Evolutionary conservation across 2,113 vertebrate species (phyloP), one percentile per base, ranked within the genome.

Genomic region (Hemiprocne comata): DNA sequence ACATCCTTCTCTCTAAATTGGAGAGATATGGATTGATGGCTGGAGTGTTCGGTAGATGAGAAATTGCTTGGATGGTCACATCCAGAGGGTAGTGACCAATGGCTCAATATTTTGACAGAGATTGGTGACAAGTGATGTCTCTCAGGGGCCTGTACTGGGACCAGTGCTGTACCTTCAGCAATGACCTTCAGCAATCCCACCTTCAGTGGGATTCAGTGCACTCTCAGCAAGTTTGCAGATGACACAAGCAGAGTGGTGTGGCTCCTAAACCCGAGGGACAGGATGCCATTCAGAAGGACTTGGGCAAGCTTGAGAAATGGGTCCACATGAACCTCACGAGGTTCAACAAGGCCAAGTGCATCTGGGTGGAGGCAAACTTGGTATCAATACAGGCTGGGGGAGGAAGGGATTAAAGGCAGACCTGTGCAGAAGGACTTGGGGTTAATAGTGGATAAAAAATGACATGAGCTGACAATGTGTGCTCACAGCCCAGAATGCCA

Each of bases 221-320:
- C 29, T 21, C 24, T 54, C 36, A 42, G 48, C 38, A 54, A 50
- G 16, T 61, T 25, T 61, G 26, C 57, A 24, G 57, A 61, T 16
- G 19, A 60, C 57, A 50, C 44, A 61, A 38, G 26, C 26, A 24
- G 11, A 61, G 44, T 50, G 57, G 57, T 48, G 44, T 0, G 0
- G 44, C 10, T 13, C 20, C 50, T 26, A 36, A 0, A 4, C n/a
- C 25, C 31, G 44, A 61, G 42, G 15, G 57, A 75, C 0, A 5
- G 42, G 55, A 58, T 46, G 55, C 14, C 55, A 48, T 36, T 8
- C 40, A 42, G 40, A 42, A 14, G 40, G 40, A 14, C 40, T 14
- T 42, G 40, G 40, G 40, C 40, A 42, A 42, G 40, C 40, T 42
- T 42, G 40, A 42, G 40, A 42, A 42, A 42, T 42, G 40, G 40